Percentiles rank a stretch among this genome's conserved stretches.
phyloP scores from a whole-genome alignment of 1,140 invertebrate genomes.

The Microplitis demolitor region DNA sequence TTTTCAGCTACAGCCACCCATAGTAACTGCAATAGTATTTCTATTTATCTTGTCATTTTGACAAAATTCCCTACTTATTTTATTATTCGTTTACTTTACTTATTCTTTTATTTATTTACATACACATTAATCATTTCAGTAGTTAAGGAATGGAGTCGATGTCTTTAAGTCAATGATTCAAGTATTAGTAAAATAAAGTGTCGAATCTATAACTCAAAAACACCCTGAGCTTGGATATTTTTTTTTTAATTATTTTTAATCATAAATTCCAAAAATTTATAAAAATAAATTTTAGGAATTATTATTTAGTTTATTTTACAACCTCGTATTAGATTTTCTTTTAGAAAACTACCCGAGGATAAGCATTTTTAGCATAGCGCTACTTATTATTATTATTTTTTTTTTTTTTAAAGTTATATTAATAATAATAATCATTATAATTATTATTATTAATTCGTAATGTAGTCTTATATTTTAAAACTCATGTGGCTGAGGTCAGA shows the following conservation, averaged over 20 bases:
- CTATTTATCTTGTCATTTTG: neutral
- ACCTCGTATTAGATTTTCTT: too few species aligned
- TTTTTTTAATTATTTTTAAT: neutral
- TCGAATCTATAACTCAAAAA: slow-evolving; percentile 7
- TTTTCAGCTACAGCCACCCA: neutral
- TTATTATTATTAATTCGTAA: slow-evolving; percentile 33
- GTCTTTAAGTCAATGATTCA: neutral
- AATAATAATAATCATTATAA: neutral
- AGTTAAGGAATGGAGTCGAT: neutral
- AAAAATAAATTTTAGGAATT: too few species aligned
- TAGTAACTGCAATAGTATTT: too few species aligned
- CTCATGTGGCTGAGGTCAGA: slow-evolving; percentile 47
- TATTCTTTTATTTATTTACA: neutral
- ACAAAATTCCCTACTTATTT: neutral
- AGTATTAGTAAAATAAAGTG: neutral
- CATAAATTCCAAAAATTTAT: too few species aligned
- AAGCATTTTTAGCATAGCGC: too few species aligned
- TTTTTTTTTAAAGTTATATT: neutral
- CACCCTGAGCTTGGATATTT: slow-evolving; percentile 12
- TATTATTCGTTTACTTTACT: neutral
- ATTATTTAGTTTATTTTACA: too few species aligned
- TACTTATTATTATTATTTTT: too few species aligned
- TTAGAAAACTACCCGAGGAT: too few species aligned
- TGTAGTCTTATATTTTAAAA: slow-evolving; percentile 25
- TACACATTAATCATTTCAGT: too few species aligned